Evolutionary conservation across 2,113 vertebrate genomes (phyloP).

Genomic region (Oophaga pumilio): DNA sequence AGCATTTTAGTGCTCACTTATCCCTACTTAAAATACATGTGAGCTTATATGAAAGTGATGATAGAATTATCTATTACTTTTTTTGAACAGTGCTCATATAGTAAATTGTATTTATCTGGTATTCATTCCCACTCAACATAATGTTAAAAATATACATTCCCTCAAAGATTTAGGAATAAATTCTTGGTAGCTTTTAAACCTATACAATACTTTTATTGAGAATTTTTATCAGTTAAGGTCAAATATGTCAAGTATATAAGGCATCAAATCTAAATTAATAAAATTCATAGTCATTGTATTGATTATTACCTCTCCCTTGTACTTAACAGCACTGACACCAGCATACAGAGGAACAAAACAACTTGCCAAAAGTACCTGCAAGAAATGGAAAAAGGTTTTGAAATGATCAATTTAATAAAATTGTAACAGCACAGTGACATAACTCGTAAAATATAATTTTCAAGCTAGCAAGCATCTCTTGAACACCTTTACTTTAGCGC

Average conservation of each 20-base stretch:
- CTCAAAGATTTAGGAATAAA: too few species aligned
- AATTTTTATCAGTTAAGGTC: neutral
- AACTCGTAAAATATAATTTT: neutral
- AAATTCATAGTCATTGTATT: neutral
- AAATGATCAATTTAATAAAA: neutral
- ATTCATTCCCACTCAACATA: too few species aligned
- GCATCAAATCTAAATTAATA: neutral
- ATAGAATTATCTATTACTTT: too few species aligned
- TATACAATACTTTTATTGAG: neutral
- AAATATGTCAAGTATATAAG: neutral
- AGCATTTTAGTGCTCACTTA: too few species aligned
- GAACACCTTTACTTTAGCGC: neutral
- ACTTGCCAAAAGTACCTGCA: conserved; percentile 86
- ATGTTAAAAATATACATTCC: too few species aligned
- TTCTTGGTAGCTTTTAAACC: neutral
- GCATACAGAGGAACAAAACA: conserved; percentile 88
- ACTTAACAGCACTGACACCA: conserved; percentile 82
- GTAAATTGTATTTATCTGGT: too few species aligned
- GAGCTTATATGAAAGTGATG: too few species aligned
- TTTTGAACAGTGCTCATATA: too few species aligned
- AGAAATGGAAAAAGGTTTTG: neutral
- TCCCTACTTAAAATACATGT: too few species aligned
- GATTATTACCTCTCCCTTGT: conserved; percentile 82
- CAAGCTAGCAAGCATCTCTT: neutral
- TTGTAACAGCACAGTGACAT: neutral